A percentile compares a stretch with the other conserved stretches of the same genome.
Evolutionary conservation across 2,797 vertebrate species (phyloP).

Genomic region (Cryptoblepharus egeriae): DNA sequence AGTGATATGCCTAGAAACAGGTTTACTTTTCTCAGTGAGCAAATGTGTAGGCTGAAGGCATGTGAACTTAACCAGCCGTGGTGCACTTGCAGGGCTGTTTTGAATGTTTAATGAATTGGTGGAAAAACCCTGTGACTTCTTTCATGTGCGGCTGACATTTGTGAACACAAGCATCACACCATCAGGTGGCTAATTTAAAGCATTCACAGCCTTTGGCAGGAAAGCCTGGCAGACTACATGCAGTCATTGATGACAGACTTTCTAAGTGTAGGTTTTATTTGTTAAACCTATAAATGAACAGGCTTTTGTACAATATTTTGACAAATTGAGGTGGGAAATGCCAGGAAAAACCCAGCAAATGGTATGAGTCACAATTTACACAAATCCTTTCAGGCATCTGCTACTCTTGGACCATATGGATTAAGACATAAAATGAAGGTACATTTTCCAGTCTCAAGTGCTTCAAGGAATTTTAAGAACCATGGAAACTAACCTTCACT

Average conservation of each 20-base stretch:
- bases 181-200: slow-evolving; percentile 71
- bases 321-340: slow-evolving; percentile 70
- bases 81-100: slow-evolving; percentile 42
- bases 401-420: slow-evolving; percentile 65
- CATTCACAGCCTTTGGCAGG: slow-evolving; percentile 69
- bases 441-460: slow-evolving; percentile 59
- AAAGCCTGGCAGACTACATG: slow-evolving; percentile 63
- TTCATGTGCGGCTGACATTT: slow-evolving; percentile 66
- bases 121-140: slow-evolving; percentile 44
- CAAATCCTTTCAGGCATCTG: slow-evolving; percentile 73
- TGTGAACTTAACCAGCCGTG: slow-evolving; percentile 39
- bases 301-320: slow-evolving; percentile 75
- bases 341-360: slow-evolving; percentile 71
- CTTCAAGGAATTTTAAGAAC: background rate
- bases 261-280: slow-evolving; percentile 70
- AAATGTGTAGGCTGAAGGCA: background rate
- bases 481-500: background rate
- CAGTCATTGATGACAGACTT: slow-evolving; percentile 70
- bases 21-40: no score
- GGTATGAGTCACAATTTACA: slow-evolving; percentile 72
- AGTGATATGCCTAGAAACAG: background rate
- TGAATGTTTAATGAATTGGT: slow-evolving; percentile 44
- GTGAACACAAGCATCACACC: slow-evolving; percentile 67
- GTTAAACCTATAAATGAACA: slow-evolving; percentile 71
- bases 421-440: slow-evolving; percentile 65